Conservation (phyloP, 2,888 invertebrate genomes). For the Cacoxenus indagator region DNA sequence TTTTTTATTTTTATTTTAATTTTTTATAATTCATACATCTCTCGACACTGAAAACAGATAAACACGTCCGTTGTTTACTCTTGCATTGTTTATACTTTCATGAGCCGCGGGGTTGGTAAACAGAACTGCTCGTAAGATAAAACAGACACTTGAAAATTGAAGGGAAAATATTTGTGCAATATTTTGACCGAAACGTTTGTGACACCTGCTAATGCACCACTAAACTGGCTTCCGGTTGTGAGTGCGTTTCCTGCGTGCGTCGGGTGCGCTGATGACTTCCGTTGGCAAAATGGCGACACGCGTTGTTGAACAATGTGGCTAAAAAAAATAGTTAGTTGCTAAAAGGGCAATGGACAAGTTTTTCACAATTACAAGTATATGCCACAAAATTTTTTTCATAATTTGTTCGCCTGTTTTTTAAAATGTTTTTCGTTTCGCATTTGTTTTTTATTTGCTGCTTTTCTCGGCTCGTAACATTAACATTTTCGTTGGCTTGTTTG, state of each 20-base stretch:
- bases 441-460: background rate
- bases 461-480: background rate
- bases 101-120: background rate
- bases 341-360: too few species aligned
- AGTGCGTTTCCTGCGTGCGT: conserved; percentile 7
- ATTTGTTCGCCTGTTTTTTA: background rate
- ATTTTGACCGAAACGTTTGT: background rate
- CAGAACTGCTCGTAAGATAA: background rate
- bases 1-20: background rate
- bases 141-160: background rate
- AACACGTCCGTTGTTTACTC: conserved; percentile 2
- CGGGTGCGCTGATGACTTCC: conserved; percentile 6
- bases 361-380: background rate
- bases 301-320: background rate
- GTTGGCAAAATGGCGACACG: conserved; percentile 1
- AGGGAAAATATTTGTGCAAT: too few species aligned
- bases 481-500: background rate
- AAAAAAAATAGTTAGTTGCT: background rate
- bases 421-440: background rate
- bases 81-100: conserved; percentile 3
- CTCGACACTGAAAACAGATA: conserved; percentile 5
- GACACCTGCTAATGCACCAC: conserved; percentile 6
- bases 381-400: background rate
- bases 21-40: background rate
- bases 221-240: conserved; percentile 4